Percentiles rank a stretch among this genome's conserved stretches.
phyloP scores from a whole-genome alignment of 2,113 vertebrate genomes.

The Chlamydotis undulata region DNA sequence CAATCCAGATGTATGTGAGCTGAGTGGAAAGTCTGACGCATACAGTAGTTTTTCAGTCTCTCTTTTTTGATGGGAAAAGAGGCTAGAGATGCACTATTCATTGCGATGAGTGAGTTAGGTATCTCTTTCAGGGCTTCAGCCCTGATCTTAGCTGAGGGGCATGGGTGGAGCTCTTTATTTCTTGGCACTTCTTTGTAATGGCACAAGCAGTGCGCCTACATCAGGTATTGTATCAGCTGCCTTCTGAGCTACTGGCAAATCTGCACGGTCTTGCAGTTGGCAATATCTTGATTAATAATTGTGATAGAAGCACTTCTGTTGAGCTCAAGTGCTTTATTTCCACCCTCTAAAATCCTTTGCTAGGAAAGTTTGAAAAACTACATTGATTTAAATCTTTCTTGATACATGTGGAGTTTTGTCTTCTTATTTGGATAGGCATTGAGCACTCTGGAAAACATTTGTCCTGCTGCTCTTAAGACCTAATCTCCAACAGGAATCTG shows the following conservation, averaged over 20 bases:
- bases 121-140: not conserved
- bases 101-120: not conserved
- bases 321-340: not conserved
- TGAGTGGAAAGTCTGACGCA: not conserved
- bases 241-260: not conserved
- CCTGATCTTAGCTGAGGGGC: conserved; percentile 46
- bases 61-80: not conserved
- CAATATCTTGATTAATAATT: not conserved
- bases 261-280: not conserved
- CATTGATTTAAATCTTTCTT: not conserved
- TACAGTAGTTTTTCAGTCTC: not conserved
- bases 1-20: not conserved
- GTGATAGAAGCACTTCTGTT: not conserved
- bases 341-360: not conserved
- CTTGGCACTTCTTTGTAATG: not conserved
- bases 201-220: not conserved
- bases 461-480: not conserved
- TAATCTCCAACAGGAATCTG: not conserved
- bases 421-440: not conserved
- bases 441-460: not conserved
- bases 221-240: not conserved
- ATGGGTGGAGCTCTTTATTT: conserved; percentile 37
- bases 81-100: not conserved
- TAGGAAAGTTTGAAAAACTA: not conserved
- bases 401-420: not conserved